Conservation (phyloP, 2,113 vertebrate species). For the Odobenus rosmarus region DNA sequence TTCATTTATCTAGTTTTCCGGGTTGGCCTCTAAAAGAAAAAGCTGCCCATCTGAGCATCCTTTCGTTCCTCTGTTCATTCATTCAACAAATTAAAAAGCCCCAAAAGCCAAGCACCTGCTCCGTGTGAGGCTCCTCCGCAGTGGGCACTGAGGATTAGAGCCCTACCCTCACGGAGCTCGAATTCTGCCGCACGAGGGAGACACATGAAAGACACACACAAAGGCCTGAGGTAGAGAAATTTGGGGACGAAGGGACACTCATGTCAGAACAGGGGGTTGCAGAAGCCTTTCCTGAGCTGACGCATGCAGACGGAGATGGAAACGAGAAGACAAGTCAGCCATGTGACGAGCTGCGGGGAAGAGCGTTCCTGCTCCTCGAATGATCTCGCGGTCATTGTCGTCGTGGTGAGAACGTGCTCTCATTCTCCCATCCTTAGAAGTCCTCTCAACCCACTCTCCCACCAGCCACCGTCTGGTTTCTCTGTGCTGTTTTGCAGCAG, state of each 20-base stretch:
- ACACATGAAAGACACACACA: background rate
- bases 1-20: background rate
- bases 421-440: background rate
- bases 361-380: background rate
- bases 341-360: no score
- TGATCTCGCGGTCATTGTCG: accelerated
- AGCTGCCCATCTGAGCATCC: background rate
- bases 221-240: background rate
- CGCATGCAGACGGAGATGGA: background rate
- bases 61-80: background rate
- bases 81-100: background rate
- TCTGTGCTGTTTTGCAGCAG: background rate
- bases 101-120: background rate
- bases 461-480: accelerated
- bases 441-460: background rate
- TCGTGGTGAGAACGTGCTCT: accelerated
- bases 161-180: background rate
- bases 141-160: background rate
- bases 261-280: background rate
- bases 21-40: background rate
- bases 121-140: background rate
- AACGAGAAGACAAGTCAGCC: background rate
- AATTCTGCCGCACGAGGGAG: background rate
- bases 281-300: background rate
- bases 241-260: background rate